Conservation (phyloP, 1,140 invertebrate genomes). For the Zelostemma sp. region DNA sequence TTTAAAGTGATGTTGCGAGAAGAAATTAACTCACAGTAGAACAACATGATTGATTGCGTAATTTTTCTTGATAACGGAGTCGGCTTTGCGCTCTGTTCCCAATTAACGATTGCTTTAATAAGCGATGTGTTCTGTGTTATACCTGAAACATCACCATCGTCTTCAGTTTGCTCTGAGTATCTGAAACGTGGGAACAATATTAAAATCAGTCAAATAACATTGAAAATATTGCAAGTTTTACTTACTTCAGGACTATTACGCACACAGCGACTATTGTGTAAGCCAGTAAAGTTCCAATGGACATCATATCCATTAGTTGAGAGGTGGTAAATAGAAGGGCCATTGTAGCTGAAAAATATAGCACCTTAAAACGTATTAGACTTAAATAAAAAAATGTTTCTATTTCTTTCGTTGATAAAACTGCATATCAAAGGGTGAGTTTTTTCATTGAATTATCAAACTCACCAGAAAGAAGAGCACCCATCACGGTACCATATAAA, state of each 20-base stretch:
- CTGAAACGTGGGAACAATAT: too few relatives aligned
- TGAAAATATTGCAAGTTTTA: slow-evolving; percentile 11
- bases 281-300: slow-evolving; percentile 92
- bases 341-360: slow-evolving; percentile 81
- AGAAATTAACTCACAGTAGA: slow-evolving; percentile 70
- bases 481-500: slow-evolving; percentile 83
- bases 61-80: slow-evolving; percentile 72
- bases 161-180: slow-evolving; percentile 9
- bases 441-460: too few relatives aligned
- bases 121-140: too few relatives aligned
- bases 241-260: slow-evolving; percentile 85
- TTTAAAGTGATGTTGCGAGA: too few relatives aligned
- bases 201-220: neutral
- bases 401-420: too few relatives aligned
- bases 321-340: slow-evolving; percentile 89
- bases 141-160: too few relatives aligned
- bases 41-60: slow-evolving; percentile 72
- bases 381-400: too few relatives aligned
- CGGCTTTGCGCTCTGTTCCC: slow-evolving; percentile 73
- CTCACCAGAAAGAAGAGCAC: slow-evolving; percentile 78
- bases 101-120: slow-evolving; percentile 74
- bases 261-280: slow-evolving; percentile 93
- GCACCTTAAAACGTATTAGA: too few relatives aligned
- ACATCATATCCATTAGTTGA: slow-evolving; percentile 94
- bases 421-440: too few relatives aligned